Evolutionary conservation across 1,140 invertebrate species (phyloP), one percentile per base, ranked within the genome.

Genomic region (Drosophila gunungcola): DNA sequence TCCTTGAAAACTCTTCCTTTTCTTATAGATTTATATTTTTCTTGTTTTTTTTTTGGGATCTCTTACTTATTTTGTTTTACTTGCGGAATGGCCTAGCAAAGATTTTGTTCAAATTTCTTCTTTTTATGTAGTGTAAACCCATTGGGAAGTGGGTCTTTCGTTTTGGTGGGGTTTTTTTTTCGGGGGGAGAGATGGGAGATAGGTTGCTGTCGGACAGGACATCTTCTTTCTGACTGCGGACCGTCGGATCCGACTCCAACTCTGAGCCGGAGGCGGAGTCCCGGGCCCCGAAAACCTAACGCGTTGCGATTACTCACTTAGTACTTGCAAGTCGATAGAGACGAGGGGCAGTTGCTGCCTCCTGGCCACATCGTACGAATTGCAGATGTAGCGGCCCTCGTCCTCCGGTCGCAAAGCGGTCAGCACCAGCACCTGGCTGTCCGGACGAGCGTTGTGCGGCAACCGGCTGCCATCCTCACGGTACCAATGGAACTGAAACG

Each of bases 341-440:
- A 95, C 95, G 58, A 88, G 93, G 48, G 93, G 93, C 54, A 92
- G 88, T 39, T 93, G 92, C 49, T 93, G 93, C 27, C 93, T 91
- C 12, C 56, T 49, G 11, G 42, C 46, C 38, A 93, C 93, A 43
- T 93, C 90, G 52, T 76, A 89, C 16, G 95, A 93, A 72, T 95
- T 93, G 91, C 96, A 97, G 57, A 95, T 94, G 83, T 97, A 97
- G 73, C 93, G 93, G 54, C 96, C 96, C 67, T 93, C 93, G 84
- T 97, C 95, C 42, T 94, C 93, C 16, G 92, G 91, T 69, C 93
- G 93, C 1, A 96, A 93, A 51, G 94, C 80, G 68, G 78, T 78
- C 45, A 95, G 93, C 67, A 74, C 38, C 13, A 92, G 82, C 41
- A 75, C 72, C 38, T 80, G 69, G 53, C 62, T 88, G 4, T 67